Evolutionary conservation across 2,113 vertebrate species (phyloP).

Genomic region (Eonycteris spelaea): DNA sequence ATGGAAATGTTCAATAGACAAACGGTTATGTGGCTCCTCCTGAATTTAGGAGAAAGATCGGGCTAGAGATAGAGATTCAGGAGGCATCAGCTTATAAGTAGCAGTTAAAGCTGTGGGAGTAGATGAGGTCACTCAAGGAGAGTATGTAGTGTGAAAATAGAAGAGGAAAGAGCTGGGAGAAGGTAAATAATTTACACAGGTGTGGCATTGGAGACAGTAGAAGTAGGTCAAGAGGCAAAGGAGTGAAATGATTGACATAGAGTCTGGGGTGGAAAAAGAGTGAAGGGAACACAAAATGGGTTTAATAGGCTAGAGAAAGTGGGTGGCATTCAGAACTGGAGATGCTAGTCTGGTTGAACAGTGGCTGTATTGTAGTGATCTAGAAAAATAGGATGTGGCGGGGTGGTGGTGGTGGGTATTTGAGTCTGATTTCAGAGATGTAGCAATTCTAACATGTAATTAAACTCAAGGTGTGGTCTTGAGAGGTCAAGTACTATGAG

Average conservation of each 20-base stretch:
- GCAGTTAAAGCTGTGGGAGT: not conserved
- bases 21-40: not conserved
- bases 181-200: not conserved
- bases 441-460: not conserved
- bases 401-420: no score
- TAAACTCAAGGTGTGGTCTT: not conserved
- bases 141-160: not conserved
- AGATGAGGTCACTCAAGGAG: not conserved
- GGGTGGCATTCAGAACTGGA: not conserved
- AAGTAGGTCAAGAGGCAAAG: not conserved
- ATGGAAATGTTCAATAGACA: constrained; percentile 11
- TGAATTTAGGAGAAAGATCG: not conserved
- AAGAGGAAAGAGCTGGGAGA: not conserved
- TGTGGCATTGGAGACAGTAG: not conserved
- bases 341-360: not conserved
- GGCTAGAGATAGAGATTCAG: not conserved
- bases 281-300: not conserved
- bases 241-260: not conserved
- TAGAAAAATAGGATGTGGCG: not conserved
- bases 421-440: not conserved
- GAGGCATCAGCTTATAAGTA: not conserved
- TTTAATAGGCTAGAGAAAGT: not conserved
- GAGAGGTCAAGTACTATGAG: not conserved
- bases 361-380: not conserved
- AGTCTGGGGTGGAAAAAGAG: not conserved